Base-by-base conservation (phyloP, 2,888 invertebrate genomes). In the Andrena fulva region DNA sequence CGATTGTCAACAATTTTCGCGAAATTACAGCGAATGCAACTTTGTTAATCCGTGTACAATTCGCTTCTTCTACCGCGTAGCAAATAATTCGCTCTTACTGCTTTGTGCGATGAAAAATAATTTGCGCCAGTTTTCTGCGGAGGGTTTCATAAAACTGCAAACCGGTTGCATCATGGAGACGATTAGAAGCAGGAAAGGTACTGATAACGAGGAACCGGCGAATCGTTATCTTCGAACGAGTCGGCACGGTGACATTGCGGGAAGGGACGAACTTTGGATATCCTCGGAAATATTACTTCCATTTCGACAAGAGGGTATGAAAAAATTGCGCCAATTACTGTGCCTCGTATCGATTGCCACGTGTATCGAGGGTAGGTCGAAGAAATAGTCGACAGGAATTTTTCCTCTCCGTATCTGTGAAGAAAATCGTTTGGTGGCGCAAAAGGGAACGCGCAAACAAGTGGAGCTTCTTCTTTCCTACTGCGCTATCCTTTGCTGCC, bases 381-480 rank as follows among this genome's bases (percentile, higher is more conserved):
- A 59, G 42, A 62, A 62, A 50, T 48, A 52, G 12, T 20, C 8
- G 27, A 31, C 48, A 35, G 31, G 20, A 50, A 29, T 10, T 48
- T 48, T 31, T 50, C 48, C 31, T 60, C n/a, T 20, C 7, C 48
- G 27, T n/a, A 59, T 12, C 5, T 52, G 24, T 2, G 10, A 6
- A 50, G 52, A 60, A 56, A 70, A 62, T 62, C 35, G 20, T 35
- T 7, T 50, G 60, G 27, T 54, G 35, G 2, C 42, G 31, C 8
- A 59, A 62, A 27, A 6, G 20, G 10, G 16, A 42, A 62, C 69
- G 4, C 29, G 62, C 62, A 84, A 75, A 75, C 68, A 84, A 71
- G 67, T 24, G 60, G 10, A 7, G 31, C 29, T 24, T 68, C 24
- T 67, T 16, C 42, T 68, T 60, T 33, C 33, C 52, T 42, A 42